Conservation (phyloP, 1,140 invertebrate genomes). For the Melanaphis sacchari region DNA sequence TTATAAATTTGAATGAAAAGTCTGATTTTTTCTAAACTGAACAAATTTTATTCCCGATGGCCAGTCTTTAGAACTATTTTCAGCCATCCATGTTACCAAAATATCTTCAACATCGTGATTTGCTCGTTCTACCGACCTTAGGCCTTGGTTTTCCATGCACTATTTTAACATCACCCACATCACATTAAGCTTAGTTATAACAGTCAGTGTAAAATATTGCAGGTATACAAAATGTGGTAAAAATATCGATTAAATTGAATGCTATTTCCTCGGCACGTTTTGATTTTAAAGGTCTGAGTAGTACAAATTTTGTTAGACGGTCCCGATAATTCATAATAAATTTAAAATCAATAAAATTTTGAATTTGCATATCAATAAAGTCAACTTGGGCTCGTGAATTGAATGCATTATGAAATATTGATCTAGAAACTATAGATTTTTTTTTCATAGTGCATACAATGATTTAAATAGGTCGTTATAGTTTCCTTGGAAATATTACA, state of each 20-base stretch:
- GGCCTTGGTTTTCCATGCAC: conserved; percentile 62
- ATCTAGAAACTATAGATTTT: conserved; percentile 59
- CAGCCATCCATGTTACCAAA: conserved; percentile 62
- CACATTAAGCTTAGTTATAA: conserved; percentile 13
- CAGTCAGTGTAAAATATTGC: conserved; percentile 33
- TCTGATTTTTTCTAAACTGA: conserved; percentile 62
- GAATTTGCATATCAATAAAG: conserved; percentile 65
- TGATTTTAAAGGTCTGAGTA: conserved; percentile 57
- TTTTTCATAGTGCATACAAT: background rate
- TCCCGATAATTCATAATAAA: conserved; percentile 66
- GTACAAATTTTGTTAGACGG: conserved; percentile 63
- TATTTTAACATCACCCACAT: conserved; percentile 48
- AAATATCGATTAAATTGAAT: background rate
- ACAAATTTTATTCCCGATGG: conserved; percentile 61
- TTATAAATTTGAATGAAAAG: conserved; percentile 59
- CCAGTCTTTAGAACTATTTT: conserved; percentile 62
- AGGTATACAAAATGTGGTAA: conserved; percentile 22
- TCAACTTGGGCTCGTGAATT: conserved; percentile 65
- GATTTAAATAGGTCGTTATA: too few species aligned
- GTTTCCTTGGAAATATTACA: too few species aligned
- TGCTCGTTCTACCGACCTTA: conserved; percentile 63
- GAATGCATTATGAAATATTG: conserved; percentile 62
- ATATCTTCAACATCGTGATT: conserved; percentile 64
- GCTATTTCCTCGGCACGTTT: conserved; percentile 46
- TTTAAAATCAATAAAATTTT: conserved; percentile 63